These are phyloP conservation scores for Caenorhabditis inopinata DNA, from an alignment of 1,140 invertebrate genomes.

Conservation along the genomic window DNA sequence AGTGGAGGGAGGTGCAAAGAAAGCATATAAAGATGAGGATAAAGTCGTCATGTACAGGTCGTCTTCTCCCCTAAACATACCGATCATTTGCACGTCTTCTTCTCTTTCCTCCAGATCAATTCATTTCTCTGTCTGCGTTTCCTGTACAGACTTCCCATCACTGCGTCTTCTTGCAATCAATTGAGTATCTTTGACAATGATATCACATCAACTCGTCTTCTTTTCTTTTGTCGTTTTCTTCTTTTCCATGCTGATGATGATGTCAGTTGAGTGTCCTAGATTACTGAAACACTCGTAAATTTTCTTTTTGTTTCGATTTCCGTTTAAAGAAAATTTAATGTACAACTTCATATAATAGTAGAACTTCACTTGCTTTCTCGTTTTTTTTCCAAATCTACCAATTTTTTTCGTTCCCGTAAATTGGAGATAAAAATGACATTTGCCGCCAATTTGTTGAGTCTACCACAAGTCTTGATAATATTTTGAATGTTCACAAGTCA, in stretches of 20 bases:
- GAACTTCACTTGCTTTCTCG: neutral
- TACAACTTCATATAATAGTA: too few species aligned
- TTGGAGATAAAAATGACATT: too few species aligned
- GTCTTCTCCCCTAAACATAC: neutral
- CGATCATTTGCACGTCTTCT: neutral
- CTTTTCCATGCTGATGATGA: neutral
- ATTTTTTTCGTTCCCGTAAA: too few species aligned
- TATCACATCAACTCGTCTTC: neutral
- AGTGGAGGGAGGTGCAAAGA: neutral
- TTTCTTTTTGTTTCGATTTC: neutral
- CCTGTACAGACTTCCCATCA: neutral
- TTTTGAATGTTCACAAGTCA: too few species aligned
- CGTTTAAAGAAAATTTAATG: neutral
- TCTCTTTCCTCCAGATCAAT: slow-evolving; percentile 14
- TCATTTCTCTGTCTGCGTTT: neutral
- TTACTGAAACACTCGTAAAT: slow-evolving; percentile 29
- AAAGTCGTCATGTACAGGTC: neutral
- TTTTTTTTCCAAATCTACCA: neutral
- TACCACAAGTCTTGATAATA: too few species aligned
- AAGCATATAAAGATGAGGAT: neutral
- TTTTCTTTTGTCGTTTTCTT: neutral
- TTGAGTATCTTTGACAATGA: slow-evolving; percentile 29
- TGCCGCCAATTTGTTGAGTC: too few species aligned
- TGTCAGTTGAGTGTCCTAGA: neutral
- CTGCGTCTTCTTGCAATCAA: neutral